These are phyloP conservation scores for Manis crassicaudata DNA, from an alignment of 2,797 vertebrate genomes.

Conservation along the genomic window DNA sequence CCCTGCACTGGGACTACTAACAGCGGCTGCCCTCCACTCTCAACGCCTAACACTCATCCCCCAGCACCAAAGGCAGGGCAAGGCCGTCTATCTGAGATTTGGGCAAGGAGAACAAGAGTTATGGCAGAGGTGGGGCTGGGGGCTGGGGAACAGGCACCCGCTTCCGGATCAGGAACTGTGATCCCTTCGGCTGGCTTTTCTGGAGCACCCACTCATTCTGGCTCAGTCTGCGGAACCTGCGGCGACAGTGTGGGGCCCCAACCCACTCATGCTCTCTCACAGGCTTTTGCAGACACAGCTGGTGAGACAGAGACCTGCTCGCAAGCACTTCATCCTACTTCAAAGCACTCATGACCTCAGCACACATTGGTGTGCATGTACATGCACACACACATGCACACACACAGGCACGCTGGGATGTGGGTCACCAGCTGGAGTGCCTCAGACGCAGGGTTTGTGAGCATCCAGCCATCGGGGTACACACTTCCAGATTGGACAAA, in stretches of 20 bases:
- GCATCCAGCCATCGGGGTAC: background rate
- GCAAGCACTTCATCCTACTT: background rate
- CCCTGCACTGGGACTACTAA: background rate
- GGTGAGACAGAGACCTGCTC: background rate
- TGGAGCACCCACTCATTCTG: background rate
- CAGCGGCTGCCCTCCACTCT: accelerated
- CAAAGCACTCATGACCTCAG: background rate
- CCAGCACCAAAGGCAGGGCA: background rate
- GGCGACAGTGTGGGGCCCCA: background rate
- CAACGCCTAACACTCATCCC: background rate
- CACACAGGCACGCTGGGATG: background rate
- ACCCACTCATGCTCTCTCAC: background rate
- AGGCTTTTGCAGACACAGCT: background rate
- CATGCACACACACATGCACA: background rate
- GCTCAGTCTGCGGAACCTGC: accelerated
- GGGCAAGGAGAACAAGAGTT: background rate
- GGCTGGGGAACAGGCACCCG: background rate
- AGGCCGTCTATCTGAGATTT: background rate
- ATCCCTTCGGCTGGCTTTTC: background rate
- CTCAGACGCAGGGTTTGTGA: background rate
- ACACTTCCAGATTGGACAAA: background rate
- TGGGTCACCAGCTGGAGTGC: conserved; percentile 60
- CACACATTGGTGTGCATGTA: accelerated
- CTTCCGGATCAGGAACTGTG: background rate
- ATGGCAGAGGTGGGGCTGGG: background rate